Base-by-base conservation (phyloP, 2,113 vertebrate species). In the Malurus melanocephalus region DNA sequence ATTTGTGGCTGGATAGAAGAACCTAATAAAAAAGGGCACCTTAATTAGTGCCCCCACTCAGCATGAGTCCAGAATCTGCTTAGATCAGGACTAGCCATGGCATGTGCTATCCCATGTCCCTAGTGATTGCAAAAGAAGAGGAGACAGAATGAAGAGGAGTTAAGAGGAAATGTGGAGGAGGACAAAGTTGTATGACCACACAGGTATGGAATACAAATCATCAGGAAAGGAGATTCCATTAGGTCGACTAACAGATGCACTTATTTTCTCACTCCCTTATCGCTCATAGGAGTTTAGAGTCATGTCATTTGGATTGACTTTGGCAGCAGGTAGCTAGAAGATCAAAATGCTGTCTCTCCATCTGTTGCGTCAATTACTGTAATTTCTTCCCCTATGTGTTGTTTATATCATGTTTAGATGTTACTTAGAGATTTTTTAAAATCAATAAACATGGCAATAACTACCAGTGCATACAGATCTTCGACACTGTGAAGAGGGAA, bases 261-360 rank as follows among this genome's bases (percentile, higher is more conserved):
- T 74, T 91, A 11, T 18, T 87, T 93, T 40, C 9, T 64, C 77
- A 67, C 61, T 91, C 77, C 42, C 74, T 74, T 48, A 67, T 35
- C 48, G 38, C 80, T 67, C 73, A 21, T 21, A 45, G 17, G 45
- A 49, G 28, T 80, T 83, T 60, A 72, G 56, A 90, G 57, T 65
- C 56, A 11, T 68, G 35, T 45, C 86, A 38, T 86, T 88, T 86
- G 52, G 80, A 80, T 74, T 91, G 88, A 83, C 52, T 88, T 93
- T 88, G 83, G 83, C 88, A 94, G 83, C 69, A 90, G 88, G 90
- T 93, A 91, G 28, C 72, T 49, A 71, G 42, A 79, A 90, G 62
- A 93, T 53, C 71, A 81, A 72, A 92, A 88, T 53, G n/a, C 27
- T 81, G 17, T 68, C 80, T 64, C 49, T 78, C 68, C 80, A 86